Percentiles rank a stretch among this genome's conserved stretches.
phyloP scores from a whole-genome alignment of 1,140 invertebrate species.

The Gonatopus flavifemur region DNA sequence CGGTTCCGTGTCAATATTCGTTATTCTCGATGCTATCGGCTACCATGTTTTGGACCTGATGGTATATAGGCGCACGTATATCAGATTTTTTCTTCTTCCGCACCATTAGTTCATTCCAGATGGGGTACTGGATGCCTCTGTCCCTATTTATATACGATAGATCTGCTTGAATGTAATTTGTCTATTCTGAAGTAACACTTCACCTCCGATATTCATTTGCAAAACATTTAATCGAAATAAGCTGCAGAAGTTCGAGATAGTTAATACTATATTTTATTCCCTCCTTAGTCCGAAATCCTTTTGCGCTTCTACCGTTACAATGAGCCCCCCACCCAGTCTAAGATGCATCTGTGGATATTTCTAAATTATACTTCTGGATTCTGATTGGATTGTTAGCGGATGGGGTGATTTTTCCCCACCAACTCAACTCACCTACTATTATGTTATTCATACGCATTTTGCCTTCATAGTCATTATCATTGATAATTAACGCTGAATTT shows the following conservation, averaged over 20 bases:
- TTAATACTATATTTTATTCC: background rate
- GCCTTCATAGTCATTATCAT: background rate
- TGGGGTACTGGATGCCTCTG: background rate
- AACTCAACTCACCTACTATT: background rate
- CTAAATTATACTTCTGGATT: background rate
- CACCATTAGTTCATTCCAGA: background rate
- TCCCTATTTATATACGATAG: slow-evolving; percentile 40
- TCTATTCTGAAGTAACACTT: slow-evolving; percentile 21
- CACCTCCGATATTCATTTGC: background rate
- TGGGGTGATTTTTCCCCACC: background rate
- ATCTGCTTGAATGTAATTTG: slow-evolving; percentile 46
- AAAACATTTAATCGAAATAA: background rate
- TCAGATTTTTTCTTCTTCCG: background rate
- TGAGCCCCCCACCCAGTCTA: background rate
- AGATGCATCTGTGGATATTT: background rate
- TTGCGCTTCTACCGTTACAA: background rate
- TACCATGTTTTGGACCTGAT: background rate
- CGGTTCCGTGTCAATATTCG: background rate
- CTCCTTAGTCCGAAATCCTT: background rate
- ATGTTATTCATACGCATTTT: background rate
- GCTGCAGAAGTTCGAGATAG: background rate
- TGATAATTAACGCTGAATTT: background rate
- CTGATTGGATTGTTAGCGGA: background rate
- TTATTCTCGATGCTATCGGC: background rate
- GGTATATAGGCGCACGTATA: background rate